Conservation (phyloP, 1,140 invertebrate species). For the Bombus confusus region DNA sequence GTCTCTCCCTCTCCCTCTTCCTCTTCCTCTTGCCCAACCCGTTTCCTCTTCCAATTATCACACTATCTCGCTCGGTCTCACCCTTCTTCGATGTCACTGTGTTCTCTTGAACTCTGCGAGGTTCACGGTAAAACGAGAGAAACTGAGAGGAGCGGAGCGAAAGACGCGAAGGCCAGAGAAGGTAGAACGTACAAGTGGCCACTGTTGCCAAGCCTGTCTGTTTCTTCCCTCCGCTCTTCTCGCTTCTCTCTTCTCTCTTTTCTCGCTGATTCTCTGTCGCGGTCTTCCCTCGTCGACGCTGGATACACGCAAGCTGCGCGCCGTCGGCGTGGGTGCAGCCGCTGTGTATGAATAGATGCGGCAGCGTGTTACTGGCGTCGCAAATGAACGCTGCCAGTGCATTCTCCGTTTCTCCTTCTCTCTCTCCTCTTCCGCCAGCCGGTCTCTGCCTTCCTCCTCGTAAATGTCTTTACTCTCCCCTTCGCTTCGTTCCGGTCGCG, state of each 20-base stretch:
- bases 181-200: constrained; percentile 60
- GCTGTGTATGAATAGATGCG: constrained; percentile 70
- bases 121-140: constrained; percentile 14
- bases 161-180: constrained; percentile 13
- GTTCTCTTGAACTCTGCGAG: constrained; percentile 19
- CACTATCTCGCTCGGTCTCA: constrained; percentile 73
- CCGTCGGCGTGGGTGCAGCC: constrained; percentile 57
- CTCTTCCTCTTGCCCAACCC: constrained; percentile 47
- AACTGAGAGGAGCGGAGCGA: background rate
- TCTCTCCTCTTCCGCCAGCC: constrained; percentile 36
- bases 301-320: constrained; percentile 55
- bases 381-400: constrained; percentile 61
- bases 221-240: constrained; percentile 28
- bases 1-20: no score
- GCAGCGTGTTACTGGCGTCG: constrained; percentile 62
- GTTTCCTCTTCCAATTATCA: constrained; percentile 74
- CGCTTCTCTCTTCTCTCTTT: background rate
- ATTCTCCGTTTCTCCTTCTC: constrained; percentile 57
- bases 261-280: constrained; percentile 31
- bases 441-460: constrained; percentile 29
- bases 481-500: constrained; percentile 40
- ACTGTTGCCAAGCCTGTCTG: constrained; percentile 74
- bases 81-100: constrained; percentile 47
- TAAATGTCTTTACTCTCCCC: constrained; percentile 53
- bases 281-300: constrained; percentile 47